A percentile compares a stretch with the other conserved stretches of the same genome.
phyloP scores from a whole-genome alignment of 2,888 invertebrate genomes.

The Sialis lutaria region DNA sequence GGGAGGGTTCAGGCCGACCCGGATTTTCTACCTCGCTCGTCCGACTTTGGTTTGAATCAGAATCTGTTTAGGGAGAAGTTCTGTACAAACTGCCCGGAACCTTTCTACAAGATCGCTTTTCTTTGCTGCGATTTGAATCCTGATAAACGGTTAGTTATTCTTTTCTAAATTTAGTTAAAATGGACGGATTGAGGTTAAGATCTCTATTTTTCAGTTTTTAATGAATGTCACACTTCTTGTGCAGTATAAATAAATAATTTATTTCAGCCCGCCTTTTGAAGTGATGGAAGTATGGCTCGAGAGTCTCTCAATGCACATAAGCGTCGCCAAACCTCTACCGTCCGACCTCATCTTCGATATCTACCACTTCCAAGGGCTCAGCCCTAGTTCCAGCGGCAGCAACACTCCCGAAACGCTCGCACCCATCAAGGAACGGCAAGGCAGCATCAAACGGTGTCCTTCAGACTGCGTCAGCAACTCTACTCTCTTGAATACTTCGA shows the following conservation, averaged over 20 bases:
- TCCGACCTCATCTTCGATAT: slow-evolving; percentile 57
- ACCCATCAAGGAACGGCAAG: slow-evolving; percentile 34
- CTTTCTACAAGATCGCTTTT: slow-evolving; percentile 77
- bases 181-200: too few relatives aligned
- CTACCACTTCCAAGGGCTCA: slow-evolving; percentile 43
- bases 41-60: slow-evolving; percentile 85
- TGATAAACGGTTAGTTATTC: slow-evolving; percentile 48
- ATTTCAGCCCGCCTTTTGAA: slow-evolving; percentile 68
- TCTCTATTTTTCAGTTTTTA: too few relatives aligned
- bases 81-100: slow-evolving; percentile 67
- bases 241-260: neutral
- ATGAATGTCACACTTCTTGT: too few relatives aligned
- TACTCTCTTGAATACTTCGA: too few relatives aligned
- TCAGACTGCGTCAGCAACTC: slow-evolving; percentile 2
- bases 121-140: slow-evolving; percentile 82
- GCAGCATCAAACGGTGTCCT: slow-evolving; percentile 5
- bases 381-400: slow-evolving; percentile 39
- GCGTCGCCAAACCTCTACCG: slow-evolving; percentile 42
- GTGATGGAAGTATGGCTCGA: slow-evolving; percentile 80
- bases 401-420: slow-evolving; percentile 37
- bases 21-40: slow-evolving; percentile 76
- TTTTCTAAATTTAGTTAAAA: too few relatives aligned
- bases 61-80: slow-evolving; percentile 72
- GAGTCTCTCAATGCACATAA: slow-evolving; percentile 54
- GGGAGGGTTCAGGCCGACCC: slow-evolving; percentile 91